These are phyloP conservation scores for Amphipoea oculea DNA, from an alignment of 2,888 invertebrate species.

Conservation along the genomic window DNA sequence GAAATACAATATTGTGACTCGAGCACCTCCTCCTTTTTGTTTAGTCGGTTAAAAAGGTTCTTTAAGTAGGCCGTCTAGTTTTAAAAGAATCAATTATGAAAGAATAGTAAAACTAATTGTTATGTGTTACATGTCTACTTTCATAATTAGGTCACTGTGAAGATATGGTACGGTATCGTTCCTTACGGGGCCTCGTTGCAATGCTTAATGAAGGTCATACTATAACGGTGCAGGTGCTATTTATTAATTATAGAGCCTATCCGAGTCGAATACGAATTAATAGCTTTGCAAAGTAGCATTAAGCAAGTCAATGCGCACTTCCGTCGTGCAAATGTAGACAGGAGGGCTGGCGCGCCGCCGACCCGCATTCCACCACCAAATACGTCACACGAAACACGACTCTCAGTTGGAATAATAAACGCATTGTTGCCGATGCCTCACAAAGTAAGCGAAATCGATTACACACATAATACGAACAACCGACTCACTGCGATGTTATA, in stretches of 20 bases:
- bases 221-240: conserved; percentile 76
- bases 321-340: conserved; percentile 73
- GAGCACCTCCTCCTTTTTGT: background rate
- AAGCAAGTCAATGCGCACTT: conserved; percentile 75
- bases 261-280: conserved; percentile 81
- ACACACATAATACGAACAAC: conserved; percentile 59
- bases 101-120: conserved; percentile 46
- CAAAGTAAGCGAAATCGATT: conserved; percentile 72
- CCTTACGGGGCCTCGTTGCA: conserved; percentile 75
- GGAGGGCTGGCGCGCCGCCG: conserved; percentile 74
- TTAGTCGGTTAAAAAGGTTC: background rate
- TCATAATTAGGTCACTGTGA: conserved; percentile 68
- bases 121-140: conserved; percentile 52
- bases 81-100: conserved; percentile 14
- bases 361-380: conserved; percentile 85
- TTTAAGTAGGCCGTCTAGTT: background rate
- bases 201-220: conserved; percentile 74
- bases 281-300: conserved; percentile 71
- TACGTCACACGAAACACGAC: conserved; percentile 81
- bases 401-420: conserved; percentile 83
- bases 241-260: conserved; percentile 70
- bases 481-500: conserved; percentile 41
- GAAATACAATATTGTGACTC: conserved; percentile 5
- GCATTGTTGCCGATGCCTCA: conserved; percentile 74
- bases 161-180: conserved; percentile 63